Evolutionary conservation across 2,113 vertebrate genomes (phyloP).

Genomic region (Arvicanthis niloticus): DNA sequence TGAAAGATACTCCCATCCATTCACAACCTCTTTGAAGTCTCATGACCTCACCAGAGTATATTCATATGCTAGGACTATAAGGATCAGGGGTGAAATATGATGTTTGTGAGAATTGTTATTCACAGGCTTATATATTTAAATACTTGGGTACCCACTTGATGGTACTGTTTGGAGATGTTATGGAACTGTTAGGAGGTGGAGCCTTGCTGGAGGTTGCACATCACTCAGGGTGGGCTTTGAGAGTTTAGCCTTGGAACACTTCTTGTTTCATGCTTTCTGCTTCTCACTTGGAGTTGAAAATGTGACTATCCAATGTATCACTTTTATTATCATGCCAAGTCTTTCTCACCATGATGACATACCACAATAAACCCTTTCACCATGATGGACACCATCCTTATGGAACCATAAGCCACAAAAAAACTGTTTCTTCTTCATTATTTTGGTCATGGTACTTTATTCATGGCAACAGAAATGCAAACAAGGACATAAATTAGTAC

Average conservation of each 20-base stretch:
- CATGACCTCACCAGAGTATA: background rate
- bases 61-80: background rate
- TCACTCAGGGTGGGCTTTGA: background rate
- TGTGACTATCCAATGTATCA: background rate
- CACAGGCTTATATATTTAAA: background rate
- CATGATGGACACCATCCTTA: background rate
- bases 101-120: background rate
- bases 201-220: background rate
- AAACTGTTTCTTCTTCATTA: background rate
- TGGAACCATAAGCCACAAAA: background rate
- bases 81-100: background rate
- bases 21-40: background rate
- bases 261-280: too few relatives aligned
- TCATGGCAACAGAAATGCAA: background rate
- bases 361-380: background rate
- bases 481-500: background rate
- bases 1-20: background rate
- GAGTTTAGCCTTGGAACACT: background rate
- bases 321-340: background rate
- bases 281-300: background rate
- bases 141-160: background rate
- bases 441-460: background rate
- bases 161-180: background rate
- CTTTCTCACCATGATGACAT: background rate
- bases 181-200: background rate